phyloP scores from a whole-genome alignment of 2,797 vertebrate species.

The Clamator glandarius region DNA sequence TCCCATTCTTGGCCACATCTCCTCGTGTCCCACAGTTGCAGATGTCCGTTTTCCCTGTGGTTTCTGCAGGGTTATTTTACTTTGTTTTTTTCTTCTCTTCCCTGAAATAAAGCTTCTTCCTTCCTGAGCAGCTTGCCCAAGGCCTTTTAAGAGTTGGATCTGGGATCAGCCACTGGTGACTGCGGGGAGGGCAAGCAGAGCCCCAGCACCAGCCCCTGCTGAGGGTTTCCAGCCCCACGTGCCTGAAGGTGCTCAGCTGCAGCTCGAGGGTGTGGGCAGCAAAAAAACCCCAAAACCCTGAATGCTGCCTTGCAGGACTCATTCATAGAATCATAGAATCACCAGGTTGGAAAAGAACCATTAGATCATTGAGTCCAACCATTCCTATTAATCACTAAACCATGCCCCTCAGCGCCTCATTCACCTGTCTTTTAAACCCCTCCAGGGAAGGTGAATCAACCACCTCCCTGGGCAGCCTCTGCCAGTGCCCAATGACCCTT shows the following conservation, averaged over 20 bases:
- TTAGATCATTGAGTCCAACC: too few species aligned
- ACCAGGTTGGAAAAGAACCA: too few species aligned
- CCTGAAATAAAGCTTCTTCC: neutral
- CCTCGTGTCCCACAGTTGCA: accelerated
- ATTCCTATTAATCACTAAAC: too few species aligned
- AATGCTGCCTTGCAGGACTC: neutral
- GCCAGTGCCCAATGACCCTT: too few species aligned
- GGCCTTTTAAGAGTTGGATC: neutral
- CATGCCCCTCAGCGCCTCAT: too few species aligned
- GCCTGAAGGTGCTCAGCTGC: neutral
- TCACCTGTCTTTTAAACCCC: too few species aligned
- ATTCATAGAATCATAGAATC: too few species aligned
- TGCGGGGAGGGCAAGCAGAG: neutral
- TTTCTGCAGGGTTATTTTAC: accelerated
- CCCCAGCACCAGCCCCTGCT: neutral
- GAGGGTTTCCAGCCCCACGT: accelerated
- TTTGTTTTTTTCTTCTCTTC: neutral
- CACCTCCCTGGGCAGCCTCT: too few species aligned
- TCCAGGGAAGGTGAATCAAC: too few species aligned
- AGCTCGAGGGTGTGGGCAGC: neutral
- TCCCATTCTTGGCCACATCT: neutral
- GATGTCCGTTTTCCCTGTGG: accelerated
- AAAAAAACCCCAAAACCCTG: accelerated
- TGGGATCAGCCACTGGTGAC: accelerated
- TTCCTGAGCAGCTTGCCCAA: neutral